A percentile compares a stretch with the other conserved stretches of the same genome.
These are phyloP conservation scores for Conops quadrifasciatus DNA, from an alignment of 2,888 invertebrate species.

Conservation along the genomic window DNA sequence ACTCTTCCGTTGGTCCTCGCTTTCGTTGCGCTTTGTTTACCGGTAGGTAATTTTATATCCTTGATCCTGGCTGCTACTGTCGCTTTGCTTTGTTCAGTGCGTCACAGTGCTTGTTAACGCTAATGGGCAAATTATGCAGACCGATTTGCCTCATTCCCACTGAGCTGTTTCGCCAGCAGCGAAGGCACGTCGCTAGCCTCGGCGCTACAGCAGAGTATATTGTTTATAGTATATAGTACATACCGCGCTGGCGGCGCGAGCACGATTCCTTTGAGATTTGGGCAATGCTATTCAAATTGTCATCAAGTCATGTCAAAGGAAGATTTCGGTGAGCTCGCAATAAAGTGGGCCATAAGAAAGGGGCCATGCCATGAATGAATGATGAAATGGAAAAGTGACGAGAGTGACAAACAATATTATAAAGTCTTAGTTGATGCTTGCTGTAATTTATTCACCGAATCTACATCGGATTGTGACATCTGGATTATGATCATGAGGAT, in stretches of 20 bases:
- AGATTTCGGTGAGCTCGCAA: no score
- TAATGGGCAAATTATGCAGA: constrained; percentile 29
- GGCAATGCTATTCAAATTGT: constrained; percentile 14
- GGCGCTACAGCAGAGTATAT: neutral
- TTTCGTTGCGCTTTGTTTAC: constrained; percentile 16
- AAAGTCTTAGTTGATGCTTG: no score
- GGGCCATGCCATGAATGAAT: no score
- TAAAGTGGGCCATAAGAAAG: no score
- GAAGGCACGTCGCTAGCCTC: neutral
- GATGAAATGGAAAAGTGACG: no score
- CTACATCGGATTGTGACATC: no score
- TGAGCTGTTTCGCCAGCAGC: neutral
- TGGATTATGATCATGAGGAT: no score
- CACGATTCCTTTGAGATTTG: constrained; percentile 11
- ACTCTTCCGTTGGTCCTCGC: neutral
- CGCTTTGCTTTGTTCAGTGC: neutral
- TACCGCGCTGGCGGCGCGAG: neutral
- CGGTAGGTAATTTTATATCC: constrained; percentile 34
- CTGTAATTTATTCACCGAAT: no score
- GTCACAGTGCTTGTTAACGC: constrained; percentile 27
- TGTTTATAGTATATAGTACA: neutral
- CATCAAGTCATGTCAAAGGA: no score
- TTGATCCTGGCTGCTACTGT: constrained; percentile 18
- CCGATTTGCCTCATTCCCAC: neutral
- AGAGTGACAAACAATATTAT: no score